These are phyloP conservation scores for Diarsia rubi DNA, from an alignment of 2,888 invertebrate genomes.

Conservation along the genomic window DNA sequence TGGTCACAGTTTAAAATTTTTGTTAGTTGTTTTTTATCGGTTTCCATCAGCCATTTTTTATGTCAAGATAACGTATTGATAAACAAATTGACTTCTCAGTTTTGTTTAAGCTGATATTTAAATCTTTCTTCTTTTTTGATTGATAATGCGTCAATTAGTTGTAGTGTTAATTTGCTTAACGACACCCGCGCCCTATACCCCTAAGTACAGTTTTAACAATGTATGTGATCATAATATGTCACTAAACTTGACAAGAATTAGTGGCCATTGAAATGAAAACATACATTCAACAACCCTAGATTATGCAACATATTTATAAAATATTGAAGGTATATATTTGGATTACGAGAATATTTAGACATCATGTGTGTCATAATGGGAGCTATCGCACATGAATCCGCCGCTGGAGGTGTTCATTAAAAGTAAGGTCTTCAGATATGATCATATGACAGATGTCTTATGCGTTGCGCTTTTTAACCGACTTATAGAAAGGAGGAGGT, in stretches of 20 bases:
- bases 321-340: neutral
- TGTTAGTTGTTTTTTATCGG: neutral
- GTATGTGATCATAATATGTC: neutral
- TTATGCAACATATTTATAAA: constrained; percentile 14
- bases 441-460: too few relatives aligned
- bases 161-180: too few relatives aligned
- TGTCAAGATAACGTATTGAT: neutral
- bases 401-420: too few relatives aligned
- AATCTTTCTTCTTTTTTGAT: too few relatives aligned
- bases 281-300: neutral
- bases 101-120: too few relatives aligned
- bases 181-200: neutral
- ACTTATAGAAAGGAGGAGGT: too few relatives aligned
- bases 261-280: constrained; percentile 24
- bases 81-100: neutral
- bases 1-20: neutral
- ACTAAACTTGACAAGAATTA: constrained; percentile 44
- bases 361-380: neutral
- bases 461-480: too few relatives aligned
- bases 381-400: too few relatives aligned
- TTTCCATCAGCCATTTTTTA: neutral
- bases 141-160: too few relatives aligned
- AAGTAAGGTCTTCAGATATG: too few relatives aligned
- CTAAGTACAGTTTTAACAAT: neutral
- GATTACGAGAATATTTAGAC: neutral